Evolutionary conservation across 2,888 invertebrate genomes (phyloP).

Genomic region (Rhorus exstirpatorius): DNA sequence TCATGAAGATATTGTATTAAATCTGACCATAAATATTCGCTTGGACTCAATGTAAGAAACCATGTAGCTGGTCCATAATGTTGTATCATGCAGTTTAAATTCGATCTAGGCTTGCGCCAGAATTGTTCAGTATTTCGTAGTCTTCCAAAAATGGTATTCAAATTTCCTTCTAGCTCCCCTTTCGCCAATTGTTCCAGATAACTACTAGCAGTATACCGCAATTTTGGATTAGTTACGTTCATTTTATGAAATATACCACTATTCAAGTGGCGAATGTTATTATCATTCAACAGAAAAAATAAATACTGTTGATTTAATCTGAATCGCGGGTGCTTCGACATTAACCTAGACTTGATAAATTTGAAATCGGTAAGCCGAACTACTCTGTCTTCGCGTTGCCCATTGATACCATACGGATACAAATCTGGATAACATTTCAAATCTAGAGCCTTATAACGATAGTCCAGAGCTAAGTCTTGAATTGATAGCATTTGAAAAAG

Average conservation of each 20-base stretch:
- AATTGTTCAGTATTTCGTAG: no score
- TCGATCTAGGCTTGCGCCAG: no score
- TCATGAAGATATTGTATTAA: constrained; percentile 67
- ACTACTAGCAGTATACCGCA: constrained; percentile 63
- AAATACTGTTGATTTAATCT: constrained; percentile 72
- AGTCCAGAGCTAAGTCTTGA: constrained; percentile 49
- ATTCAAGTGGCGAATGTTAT: constrained; percentile 71
- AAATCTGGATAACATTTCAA: constrained; percentile 58
- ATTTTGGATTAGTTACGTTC: constrained; percentile 59
- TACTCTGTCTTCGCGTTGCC: constrained; percentile 54
- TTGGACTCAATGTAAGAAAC: no score
- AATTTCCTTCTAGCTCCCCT: constrained; percentile 67
- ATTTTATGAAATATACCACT: constrained; percentile 72
- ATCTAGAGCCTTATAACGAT: constrained; percentile 44
- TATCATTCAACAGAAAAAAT: constrained; percentile 74
- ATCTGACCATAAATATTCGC: no score
- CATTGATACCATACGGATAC: constrained; percentile 51
- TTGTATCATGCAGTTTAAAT: no score
- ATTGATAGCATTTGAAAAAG: constrained; percentile 74
- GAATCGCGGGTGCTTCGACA: constrained; percentile 72
- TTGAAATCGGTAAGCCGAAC: constrained; percentile 67
- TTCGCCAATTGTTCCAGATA: constrained; percentile 66
- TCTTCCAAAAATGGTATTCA: no score
- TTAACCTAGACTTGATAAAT: constrained; percentile 70
- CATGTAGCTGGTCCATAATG: no score